Conservation (phyloP, 2,888 invertebrate species). For the Bugulina stolonifera region DNA sequence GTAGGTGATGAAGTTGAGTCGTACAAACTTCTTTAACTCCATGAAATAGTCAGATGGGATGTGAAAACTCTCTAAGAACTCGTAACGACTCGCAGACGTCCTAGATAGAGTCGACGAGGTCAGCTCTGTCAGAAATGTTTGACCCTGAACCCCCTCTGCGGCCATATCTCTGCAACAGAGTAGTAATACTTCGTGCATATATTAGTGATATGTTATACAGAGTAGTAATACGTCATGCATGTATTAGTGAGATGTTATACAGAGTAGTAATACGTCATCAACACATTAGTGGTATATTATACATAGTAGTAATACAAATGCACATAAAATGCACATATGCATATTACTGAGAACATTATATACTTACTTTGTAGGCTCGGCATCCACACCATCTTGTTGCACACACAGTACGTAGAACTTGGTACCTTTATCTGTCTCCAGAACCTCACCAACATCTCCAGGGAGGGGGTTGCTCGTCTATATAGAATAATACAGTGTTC, state of each 20-base stretch:
- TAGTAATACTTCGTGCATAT: too few relatives aligned
- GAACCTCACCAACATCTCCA: constrained; percentile 39
- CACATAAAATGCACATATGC: too few relatives aligned
- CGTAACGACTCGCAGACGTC: constrained; percentile 31
- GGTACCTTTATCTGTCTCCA: constrained; percentile 44
- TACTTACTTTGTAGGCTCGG: too few relatives aligned
- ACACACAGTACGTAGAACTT: constrained; percentile 46
- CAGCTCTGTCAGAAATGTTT: constrained; percentile 33
- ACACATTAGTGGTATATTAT: too few relatives aligned
- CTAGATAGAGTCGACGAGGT: constrained; percentile 21
- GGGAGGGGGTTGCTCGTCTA: constrained; percentile 31
- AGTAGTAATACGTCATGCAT: too few relatives aligned
- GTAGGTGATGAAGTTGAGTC: constrained; percentile 49
- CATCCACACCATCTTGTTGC: too few relatives aligned
- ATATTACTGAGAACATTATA: too few relatives aligned
- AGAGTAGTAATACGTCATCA: too few relatives aligned
- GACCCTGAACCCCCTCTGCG: constrained; percentile 20
- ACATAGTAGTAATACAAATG: too few relatives aligned
- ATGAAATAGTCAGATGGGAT: constrained; percentile 35
- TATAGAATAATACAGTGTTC: neutral
- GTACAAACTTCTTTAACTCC: constrained; percentile 40
- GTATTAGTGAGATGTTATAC: too few relatives aligned
- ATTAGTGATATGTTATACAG: too few relatives aligned
- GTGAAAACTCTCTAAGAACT: constrained; percentile 37
- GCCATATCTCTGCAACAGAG: neutral